Evolutionary conservation across 2,113 vertebrate genomes (phyloP).

Genomic region (Seriola dumerili): DNA sequence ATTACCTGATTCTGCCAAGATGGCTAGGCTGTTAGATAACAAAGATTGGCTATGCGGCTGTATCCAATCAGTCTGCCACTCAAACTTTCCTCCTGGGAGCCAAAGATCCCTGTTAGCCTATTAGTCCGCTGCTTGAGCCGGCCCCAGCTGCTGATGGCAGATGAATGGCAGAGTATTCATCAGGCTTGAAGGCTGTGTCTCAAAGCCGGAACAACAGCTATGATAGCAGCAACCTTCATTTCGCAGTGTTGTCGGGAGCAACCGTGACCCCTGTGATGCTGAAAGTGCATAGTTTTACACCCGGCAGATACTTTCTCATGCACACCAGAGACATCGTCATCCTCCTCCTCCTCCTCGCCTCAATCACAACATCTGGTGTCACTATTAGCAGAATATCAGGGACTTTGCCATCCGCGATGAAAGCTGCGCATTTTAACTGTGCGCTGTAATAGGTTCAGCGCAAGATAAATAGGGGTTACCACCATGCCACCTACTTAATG

Average conservation of each 20-base stretch:
- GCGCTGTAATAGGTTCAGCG: slow-evolving; percentile 31
- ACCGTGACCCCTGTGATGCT: slow-evolving; percentile 47
- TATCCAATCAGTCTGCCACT: slow-evolving; percentile 72
- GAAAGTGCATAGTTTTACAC: slow-evolving; percentile 39
- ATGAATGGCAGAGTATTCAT: slow-evolving; percentile 67
- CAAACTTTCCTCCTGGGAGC: slow-evolving; percentile 59
- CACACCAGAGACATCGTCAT: neutral
- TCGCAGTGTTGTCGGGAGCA: slow-evolving; percentile 37
- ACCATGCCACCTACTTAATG: slow-evolving; percentile 45
- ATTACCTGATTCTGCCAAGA: slow-evolving; percentile 54
- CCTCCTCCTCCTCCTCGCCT: neutral
- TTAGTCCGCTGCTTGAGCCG: slow-evolving; percentile 75
- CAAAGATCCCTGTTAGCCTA: slow-evolving; percentile 71
- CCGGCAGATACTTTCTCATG: neutral
- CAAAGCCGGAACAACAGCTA: slow-evolving; percentile 36
- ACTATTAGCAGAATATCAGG: slow-evolving; percentile 46
- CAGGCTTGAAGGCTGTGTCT: slow-evolving; percentile 59
- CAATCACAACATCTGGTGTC: slow-evolving; percentile 51
- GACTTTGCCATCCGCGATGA: slow-evolving; percentile 32
- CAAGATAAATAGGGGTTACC: slow-evolving; percentile 59
- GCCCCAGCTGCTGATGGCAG: slow-evolving; percentile 71
- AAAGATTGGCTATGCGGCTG: slow-evolving; percentile 52
- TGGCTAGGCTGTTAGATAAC: slow-evolving; percentile 44
- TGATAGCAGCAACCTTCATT: slow-evolving; percentile 32
- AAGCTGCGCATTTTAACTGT: slow-evolving; percentile 23